Evolutionary conservation across 2,113 vertebrate genomes (phyloP), one percentile per base, ranked within the genome.

Genomic region (Actenoides hombroni): DNA sequence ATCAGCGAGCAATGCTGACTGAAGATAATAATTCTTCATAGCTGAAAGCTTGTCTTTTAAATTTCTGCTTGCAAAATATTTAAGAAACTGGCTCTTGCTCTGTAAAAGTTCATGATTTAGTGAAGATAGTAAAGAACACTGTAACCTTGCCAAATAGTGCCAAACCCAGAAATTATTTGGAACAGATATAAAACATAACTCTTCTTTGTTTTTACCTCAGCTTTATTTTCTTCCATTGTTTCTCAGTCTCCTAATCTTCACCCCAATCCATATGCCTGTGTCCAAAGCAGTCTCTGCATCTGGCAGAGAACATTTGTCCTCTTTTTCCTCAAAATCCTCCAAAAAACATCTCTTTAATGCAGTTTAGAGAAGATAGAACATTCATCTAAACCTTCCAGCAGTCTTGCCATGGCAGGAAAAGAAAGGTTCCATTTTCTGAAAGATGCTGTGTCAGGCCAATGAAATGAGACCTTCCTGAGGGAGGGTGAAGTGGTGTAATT

Each of bases 211-310:
- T 90, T 70, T 33, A 69, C 6, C 4, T 80, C n/a, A 42, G 10
- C 4, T 92, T 83, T 75, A 13, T 53, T 73, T 83, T 88, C 35
- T 77, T 74, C 21, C 14, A 16, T 11, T 40, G 11, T 77, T 80
- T 86, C 37, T 59, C 16, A 26, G 24, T 61, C 40, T 87, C 24
- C 5, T 7, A 40, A 8, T 29, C 13, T 56, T 42, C 1, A 2
- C 8, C 6, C 4, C 6, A 33, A 0, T 31, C 7, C 7, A 25
- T 46, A 6, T 5, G 2, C 26, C 24, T 17, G 9, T 33, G 54
- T 61, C 33, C 29, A 69, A 86, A n/a, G 11, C 31, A 76, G 5
- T 77, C 9, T 69, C 11, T 92, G 42, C 24, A 33, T 53, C 18
- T 78, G 31, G 10, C 40, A 95, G 49, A 86, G 33, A 61, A 16